Evolutionary conservation across 2,113 vertebrate species (phyloP).

Genomic region (Sialia sialis): DNA sequence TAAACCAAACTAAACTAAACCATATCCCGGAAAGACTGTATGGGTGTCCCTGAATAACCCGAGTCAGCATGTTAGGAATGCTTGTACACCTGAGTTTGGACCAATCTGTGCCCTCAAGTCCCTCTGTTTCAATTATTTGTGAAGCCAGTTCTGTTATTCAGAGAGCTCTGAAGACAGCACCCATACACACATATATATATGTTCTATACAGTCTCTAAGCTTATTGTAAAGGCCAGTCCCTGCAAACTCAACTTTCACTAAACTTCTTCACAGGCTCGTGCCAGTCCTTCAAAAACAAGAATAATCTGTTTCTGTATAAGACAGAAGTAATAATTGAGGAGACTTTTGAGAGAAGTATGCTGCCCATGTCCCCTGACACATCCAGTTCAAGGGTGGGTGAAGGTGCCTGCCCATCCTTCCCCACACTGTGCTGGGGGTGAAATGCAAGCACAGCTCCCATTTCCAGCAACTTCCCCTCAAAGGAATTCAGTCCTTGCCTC

Average conservation of each 20-base stretch:
- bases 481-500: not conserved
- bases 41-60: not conserved
- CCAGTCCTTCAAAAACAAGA: not conserved
- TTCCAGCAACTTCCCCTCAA: not conserved
- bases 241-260: not conserved
- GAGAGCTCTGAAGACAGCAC: not conserved
- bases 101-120: not conserved
- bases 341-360: not conserved
- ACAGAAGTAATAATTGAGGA: not conserved
- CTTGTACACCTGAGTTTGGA: not conserved
- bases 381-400: not conserved
- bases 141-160: not conserved
- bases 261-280: not conserved
- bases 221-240: not conserved
- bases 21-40: not conserved
- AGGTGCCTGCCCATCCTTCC: not conserved
- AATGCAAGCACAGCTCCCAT: not conserved
- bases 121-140: not conserved
- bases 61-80: not conserved
- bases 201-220: not conserved
- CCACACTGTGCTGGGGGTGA: not conserved
- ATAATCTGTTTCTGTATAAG: not conserved
- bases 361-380: too few relatives aligned
- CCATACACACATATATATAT: too few relatives aligned
- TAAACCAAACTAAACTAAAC: too few relatives aligned